phyloP scores from a whole-genome alignment of 2,113 vertebrate genomes.

The Sorex araneus region DNA sequence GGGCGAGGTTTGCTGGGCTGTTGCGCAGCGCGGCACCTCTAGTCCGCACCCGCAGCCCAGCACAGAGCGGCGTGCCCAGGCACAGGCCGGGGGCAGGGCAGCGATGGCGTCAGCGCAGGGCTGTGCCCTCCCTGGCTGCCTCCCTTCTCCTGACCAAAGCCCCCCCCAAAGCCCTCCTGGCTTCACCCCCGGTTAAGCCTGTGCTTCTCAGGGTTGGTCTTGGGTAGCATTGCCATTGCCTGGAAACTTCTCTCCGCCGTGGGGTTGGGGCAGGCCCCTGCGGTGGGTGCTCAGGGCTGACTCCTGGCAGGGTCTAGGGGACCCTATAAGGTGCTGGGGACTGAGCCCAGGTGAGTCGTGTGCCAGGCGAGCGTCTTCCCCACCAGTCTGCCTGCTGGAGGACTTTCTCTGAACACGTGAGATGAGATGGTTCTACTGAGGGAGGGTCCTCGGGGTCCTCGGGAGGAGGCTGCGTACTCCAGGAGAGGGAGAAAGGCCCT shows the following conservation, averaged over 20 bases:
- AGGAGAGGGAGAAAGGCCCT: no score
- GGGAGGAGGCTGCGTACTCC: no score
- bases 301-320: no score
- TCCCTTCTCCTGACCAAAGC: neutral
- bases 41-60: neutral
- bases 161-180: neutral
- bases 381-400: no score
- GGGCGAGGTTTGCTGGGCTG: neutral
- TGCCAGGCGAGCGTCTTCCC: no score
- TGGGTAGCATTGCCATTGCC: neutral
- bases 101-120: neutral
- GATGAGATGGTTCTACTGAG: no score
- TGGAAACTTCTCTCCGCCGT: neutral
- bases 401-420: no score
- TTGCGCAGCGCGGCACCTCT: neutral
- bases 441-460: no score
- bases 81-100: slow-evolving; percentile 64
- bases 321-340: no score
- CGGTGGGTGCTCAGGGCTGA: no score
- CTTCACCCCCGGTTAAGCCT: neutral
- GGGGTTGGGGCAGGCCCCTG: no score
- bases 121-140: neutral
- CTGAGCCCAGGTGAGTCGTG: no score
- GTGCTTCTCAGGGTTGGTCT: neutral
- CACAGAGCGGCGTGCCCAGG: slow-evolving; percentile 57